Evolutionary conservation across 2,888 invertebrate genomes (phyloP).

Genomic region (Scaptomyza tumidula): DNA sequence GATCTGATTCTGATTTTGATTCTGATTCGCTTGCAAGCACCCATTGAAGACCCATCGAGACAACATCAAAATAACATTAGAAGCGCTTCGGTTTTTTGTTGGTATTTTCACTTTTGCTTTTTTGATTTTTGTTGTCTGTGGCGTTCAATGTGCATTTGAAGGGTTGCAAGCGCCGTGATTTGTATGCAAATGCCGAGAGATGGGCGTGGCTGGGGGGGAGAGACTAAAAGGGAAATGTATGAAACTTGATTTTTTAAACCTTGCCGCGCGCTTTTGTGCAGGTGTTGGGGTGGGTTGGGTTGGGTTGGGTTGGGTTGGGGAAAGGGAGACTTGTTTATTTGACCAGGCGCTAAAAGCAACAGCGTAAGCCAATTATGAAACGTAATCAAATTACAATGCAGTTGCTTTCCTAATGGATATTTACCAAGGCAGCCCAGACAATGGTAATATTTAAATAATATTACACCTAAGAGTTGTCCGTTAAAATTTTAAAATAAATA

Average conservation of each 20-base stretch:
- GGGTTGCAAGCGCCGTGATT: constrained; percentile 68
- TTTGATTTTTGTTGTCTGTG: constrained; percentile 18
- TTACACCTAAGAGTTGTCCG: neutral
- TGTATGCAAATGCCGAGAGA: constrained; percentile 66
- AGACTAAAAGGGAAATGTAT: constrained; percentile 27
- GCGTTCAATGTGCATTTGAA: constrained; percentile 63
- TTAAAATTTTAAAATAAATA: neutral
- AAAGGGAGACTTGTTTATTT: constrained; percentile 17
- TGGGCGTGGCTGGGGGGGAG: constrained; percentile 11
- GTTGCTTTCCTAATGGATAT: neutral
- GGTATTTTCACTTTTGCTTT: constrained; percentile 32
- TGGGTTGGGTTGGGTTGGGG: neutral
- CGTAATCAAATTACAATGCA: constrained; percentile 63
- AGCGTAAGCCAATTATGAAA: constrained; percentile 66
- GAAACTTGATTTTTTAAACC: constrained; percentile 64
- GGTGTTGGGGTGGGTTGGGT: neutral
- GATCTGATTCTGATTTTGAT: neutral
- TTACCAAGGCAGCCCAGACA: constrained; percentile 1
- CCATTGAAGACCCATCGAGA: constrained; percentile 78
- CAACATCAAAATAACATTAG: constrained; percentile 79
- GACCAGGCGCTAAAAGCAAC: constrained; percentile 45
- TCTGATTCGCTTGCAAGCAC: constrained; percentile 27
- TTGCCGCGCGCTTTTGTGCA: neutral
- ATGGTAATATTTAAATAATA: neutral
- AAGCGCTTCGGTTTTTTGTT: constrained; percentile 40